Conservation (phyloP, 2,113 vertebrate genomes). For the Caretta caretta region DNA sequence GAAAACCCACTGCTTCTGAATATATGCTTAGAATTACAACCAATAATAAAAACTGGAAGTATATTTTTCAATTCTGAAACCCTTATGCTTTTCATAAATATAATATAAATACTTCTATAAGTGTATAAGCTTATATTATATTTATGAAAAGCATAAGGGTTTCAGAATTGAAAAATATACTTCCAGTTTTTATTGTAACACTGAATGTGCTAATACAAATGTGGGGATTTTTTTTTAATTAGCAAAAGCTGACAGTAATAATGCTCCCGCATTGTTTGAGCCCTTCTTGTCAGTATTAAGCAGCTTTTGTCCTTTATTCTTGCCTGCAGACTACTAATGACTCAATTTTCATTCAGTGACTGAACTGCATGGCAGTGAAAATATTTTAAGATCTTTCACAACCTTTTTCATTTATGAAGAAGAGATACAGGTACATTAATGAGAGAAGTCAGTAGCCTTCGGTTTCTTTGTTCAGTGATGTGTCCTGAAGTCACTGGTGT, state of each 20-base stretch:
- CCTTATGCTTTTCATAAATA: not conserved
- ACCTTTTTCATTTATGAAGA: constrained; percentile 32
- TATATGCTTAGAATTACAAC: not conserved
- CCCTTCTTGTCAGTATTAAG: constrained; percentile 13
- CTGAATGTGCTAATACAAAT: not conserved
- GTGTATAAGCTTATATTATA: too few species aligned
- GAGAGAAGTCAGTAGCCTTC: constrained; percentile 31
- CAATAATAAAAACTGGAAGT: not conserved
- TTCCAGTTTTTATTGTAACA: not conserved
- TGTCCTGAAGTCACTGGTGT: not conserved
- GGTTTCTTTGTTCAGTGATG: not conserved
- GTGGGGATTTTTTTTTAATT: not conserved
- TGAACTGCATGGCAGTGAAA: constrained; percentile 35
- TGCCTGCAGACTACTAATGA: constrained; percentile 59
- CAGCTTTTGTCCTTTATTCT: constrained; percentile 44
- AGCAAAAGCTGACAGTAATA: constrained; percentile 1
- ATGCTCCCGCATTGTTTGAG: constrained; percentile 4
- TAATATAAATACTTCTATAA: not conserved
- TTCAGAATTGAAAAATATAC: too few species aligned
- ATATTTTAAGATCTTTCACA: constrained; percentile 59
- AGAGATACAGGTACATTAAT: constrained; percentile 51
- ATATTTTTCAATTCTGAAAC: not conserved
- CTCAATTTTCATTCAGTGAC: constrained; percentile 57
- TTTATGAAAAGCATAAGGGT: too few species aligned
- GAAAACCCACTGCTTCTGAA: not conserved